These are phyloP conservation scores for Tragelaphus imberbis DNA, from an alignment of 2,113 vertebrate genomes.

Conservation along the genomic window DNA sequence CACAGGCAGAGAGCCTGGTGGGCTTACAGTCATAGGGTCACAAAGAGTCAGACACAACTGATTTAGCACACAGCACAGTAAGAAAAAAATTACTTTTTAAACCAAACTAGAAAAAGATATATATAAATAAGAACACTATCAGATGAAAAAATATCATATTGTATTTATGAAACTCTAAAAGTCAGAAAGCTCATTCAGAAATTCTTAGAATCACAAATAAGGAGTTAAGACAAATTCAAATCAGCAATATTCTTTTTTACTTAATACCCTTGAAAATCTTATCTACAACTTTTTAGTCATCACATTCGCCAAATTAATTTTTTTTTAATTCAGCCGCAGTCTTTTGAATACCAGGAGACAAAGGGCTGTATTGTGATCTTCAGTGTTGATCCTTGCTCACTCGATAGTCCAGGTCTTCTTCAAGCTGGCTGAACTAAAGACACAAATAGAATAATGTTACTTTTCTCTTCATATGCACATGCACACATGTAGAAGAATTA, in stretches of 20 bases:
- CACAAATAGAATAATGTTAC: slow-evolving; percentile 24
- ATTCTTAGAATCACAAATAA: slow-evolving; percentile 4
- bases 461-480: background rate
- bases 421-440: background rate
- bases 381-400: background rate
- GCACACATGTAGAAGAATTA: background rate
- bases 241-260: slow-evolving; percentile 19
- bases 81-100: background rate
- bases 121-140: background rate
- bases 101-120: background rate
- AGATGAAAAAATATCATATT: background rate
- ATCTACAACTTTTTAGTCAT: background rate
- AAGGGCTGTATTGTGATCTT: background rate
- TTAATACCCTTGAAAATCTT: slow-evolving; percentile 24
- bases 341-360: background rate
- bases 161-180: background rate
- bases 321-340: slow-evolving; percentile 7
- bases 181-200: background rate
- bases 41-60: background rate
- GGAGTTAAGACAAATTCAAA: background rate
- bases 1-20: background rate
- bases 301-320: slow-evolving; percentile 31
- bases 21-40: background rate
- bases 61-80: background rate
- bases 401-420: background rate